Evolutionary conservation across 2,888 invertebrate species (phyloP), one percentile per base, ranked within the genome.

Genomic region (Andrena bicolor): DNA sequence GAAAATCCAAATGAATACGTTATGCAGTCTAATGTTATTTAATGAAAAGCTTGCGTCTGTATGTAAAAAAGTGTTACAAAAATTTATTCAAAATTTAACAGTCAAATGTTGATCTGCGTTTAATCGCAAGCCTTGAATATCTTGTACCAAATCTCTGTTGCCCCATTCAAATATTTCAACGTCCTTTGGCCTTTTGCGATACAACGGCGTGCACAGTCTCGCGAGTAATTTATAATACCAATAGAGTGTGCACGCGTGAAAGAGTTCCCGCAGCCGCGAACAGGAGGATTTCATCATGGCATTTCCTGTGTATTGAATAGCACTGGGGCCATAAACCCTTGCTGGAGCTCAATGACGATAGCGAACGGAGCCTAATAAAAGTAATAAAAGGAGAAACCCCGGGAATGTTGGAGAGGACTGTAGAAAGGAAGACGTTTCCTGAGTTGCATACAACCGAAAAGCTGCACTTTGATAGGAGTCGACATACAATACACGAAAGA

Each of bases 241-340:
- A 86, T 89, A 70, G 89, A 86, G 76, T 65, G 80, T 68, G 76
- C 75, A 48, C 76, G 74, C 61, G 80, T 82, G 79, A 88, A 86
- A 85, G 85, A 87, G 87, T 86, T 79, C 71, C 71, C 74, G 68
- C 82, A 72, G 75, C 65, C 79, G 82, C 87, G 75, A 77, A 76
- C 73, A 63, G 74, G 58, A 85, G 86, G 71, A 83, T 86, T 69
- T 85, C 56, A 66, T 60, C 80, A 61, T 82, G 85, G 83, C 78
- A 78, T 88, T 86, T 83, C 84, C 83, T 85, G 85, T 83, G 81
- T 88, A 84, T 82, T 77, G 88, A 88, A 86, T 86, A 76, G 74
- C 82, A 80, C 73, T 77, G 74, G 73, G 73, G 80, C 82, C 85
- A 83, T 90, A 89, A 90, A 89, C 82, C 84, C 64, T 69, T 63